Evolutionary conservation across 2,113 vertebrate species (phyloP).

Genomic region (Macquaria ambigua): DNA sequence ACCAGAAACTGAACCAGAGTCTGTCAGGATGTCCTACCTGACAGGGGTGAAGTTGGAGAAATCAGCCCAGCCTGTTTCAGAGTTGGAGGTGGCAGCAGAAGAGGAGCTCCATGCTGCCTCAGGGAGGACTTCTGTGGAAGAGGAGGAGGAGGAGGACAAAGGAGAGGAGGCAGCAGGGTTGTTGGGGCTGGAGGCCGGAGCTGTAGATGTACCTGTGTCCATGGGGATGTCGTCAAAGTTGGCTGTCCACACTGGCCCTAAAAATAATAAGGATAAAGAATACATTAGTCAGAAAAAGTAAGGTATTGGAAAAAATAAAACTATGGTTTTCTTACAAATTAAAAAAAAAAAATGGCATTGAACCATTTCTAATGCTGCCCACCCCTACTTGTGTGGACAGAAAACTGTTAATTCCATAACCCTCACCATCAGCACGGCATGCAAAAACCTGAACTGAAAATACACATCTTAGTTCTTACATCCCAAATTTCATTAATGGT

Average conservation of each 20-base stretch:
- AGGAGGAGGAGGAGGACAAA: conserved; percentile 38
- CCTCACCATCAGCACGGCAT: not conserved
- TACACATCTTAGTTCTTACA: not conserved
- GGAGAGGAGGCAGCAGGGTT: conserved; percentile 67
- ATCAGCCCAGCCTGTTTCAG: conserved; percentile 94
- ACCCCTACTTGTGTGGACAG: not conserved
- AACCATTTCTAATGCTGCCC: not conserved
- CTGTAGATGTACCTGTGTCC: conserved; percentile 91
- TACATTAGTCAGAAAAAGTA: not conserved
- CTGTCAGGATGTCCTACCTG: conserved; percentile 81
- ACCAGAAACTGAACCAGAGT: not conserved
- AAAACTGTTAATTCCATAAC: not conserved
- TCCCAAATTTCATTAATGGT: not conserved
- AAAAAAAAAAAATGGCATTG: no score
- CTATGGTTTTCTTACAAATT: no score
- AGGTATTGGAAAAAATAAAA: no score
- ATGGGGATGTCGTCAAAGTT: conserved; percentile 97
- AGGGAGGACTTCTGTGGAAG: conserved; percentile 46
- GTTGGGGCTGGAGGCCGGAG: conserved; percentile 80
- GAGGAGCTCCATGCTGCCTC: conserved; percentile 90
- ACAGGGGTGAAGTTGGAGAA: conserved; percentile 92
- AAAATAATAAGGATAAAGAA: not conserved
- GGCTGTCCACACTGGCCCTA: conserved; percentile 94
- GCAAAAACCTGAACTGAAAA: not conserved
- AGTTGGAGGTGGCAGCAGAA: conserved; percentile 81